A percentile compares a stretch with the other conserved stretches of the same genome.
These are phyloP conservation scores for Zaprionus camerounensis DNA, from an alignment of 1,140 invertebrate species.

Conservation along the genomic window DNA sequence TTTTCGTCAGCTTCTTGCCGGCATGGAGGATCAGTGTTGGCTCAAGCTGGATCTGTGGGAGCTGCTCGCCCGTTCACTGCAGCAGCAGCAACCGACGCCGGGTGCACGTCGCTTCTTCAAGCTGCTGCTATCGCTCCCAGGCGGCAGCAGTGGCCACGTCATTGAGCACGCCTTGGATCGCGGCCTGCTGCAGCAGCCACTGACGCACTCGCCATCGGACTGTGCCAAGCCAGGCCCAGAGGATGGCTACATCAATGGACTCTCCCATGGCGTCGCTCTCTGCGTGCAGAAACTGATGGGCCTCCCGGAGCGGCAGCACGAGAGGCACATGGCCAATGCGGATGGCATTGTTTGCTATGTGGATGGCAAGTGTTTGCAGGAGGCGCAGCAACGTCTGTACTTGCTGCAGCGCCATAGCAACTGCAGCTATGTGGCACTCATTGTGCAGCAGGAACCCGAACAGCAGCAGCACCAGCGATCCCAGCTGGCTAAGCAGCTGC, in stretches of 20 bases:
- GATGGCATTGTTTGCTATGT: constrained; percentile 67
- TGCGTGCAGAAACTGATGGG: constrained; percentile 70
- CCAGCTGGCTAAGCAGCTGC: constrained; percentile 49
- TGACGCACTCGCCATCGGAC: neutral
- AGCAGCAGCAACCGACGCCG: constrained; percentile 9
- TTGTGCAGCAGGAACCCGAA: constrained; percentile 33
- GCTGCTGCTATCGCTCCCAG: constrained; percentile 87
- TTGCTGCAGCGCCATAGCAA: constrained; percentile 10
- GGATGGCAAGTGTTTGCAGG: neutral
- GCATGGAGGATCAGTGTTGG: constrained; percentile 49
- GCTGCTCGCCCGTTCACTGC: constrained; percentile 22
- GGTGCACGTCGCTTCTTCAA: constrained; percentile 87
- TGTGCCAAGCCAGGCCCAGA: neutral
- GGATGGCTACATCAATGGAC: constrained; percentile 49
- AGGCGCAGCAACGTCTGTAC: constrained; percentile 25
- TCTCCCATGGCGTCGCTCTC: constrained; percentile 66
- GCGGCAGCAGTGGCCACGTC: constrained; percentile 74
- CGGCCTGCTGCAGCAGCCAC: constrained; percentile 49
- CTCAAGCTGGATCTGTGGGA: constrained; percentile 69
- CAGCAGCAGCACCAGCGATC: neutral
- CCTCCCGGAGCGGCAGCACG: constrained; percentile 1
- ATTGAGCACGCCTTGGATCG: constrained; percentile 60
- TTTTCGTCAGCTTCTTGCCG: constrained; percentile 53
- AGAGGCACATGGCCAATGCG: constrained; percentile 21
- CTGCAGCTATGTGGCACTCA: constrained; percentile 44